Conservation (phyloP, 2,113 vertebrate species). For the Manacus vitellinus region DNA sequence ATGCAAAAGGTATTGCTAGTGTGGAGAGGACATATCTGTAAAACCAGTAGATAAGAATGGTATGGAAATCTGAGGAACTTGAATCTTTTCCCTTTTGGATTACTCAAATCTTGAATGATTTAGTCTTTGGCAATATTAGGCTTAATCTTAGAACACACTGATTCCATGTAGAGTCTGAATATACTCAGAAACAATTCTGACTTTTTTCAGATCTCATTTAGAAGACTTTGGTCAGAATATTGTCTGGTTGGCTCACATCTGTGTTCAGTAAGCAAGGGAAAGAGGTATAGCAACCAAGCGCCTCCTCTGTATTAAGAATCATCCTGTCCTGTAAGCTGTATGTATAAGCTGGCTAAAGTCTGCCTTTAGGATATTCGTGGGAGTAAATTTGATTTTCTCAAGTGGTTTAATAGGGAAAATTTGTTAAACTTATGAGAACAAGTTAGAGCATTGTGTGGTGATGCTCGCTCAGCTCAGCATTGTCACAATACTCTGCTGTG, state of each 20-base stretch:
- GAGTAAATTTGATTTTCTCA: neutral
- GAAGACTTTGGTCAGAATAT: neutral
- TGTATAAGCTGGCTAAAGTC: neutral
- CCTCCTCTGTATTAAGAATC: neutral
- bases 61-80: neutral
- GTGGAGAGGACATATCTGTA: neutral
- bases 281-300: neutral
- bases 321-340: neutral
- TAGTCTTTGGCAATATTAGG: neutral
- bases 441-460: neutral
- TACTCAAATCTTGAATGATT: neutral
- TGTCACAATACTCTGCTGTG: neutral
- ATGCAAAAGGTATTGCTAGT: neutral
- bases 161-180: neutral
- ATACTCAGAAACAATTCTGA: neutral
- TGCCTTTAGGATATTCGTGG: neutral
- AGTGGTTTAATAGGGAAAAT: neutral
- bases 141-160: neutral
- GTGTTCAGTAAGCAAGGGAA: neutral
- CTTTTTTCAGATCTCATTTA: neutral
- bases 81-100: neutral
- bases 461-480: neutral
- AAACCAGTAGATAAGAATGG: neutral
- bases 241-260: neutral
- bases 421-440: neutral